These are phyloP conservation scores for Sussaba pulchella DNA, from an alignment of 2,888 invertebrate genomes.

Conservation along the genomic window DNA sequence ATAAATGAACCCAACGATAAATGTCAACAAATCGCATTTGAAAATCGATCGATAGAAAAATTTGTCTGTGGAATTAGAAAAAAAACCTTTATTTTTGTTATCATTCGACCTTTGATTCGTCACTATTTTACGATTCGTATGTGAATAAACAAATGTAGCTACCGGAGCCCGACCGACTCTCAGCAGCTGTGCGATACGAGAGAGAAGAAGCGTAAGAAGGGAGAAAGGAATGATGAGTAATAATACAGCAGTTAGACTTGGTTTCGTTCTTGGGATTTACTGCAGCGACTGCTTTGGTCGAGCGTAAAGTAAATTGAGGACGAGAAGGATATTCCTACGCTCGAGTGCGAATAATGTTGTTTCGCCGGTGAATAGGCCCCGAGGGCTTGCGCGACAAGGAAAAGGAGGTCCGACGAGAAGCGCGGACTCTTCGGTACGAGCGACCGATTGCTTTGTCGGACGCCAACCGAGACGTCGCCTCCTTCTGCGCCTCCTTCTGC, in stretches of 20 bases:
- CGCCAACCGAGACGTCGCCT: conserved; percentile 67
- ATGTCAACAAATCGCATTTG: background rate
- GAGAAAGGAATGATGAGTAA: conserved; percentile 44
- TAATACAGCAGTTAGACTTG: conserved; percentile 37
- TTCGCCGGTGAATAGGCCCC: conserved; percentile 22
- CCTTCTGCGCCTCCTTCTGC: too few species aligned
- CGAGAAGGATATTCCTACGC: conserved; percentile 44
- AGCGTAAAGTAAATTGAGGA: conserved; percentile 70
- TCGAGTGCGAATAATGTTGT: conserved; percentile 53
- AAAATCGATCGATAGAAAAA: too few species aligned
- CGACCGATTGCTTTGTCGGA: conserved; percentile 34
- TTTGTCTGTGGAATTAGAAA: too few species aligned
- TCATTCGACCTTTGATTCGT: background rate
- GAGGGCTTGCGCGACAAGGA: conserved; percentile 16
- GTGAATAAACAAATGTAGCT: too few species aligned
- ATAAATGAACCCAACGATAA: too few species aligned
- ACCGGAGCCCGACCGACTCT: too few species aligned
- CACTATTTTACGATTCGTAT: too few species aligned
- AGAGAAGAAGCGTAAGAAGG: background rate
- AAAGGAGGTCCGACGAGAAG: conserved; percentile 18
- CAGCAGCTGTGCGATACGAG: too few species aligned
- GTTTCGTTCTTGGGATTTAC: conserved; percentile 48
- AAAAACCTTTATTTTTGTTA: background rate
- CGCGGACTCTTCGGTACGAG: background rate
- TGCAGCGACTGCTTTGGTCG: conserved; percentile 63